Conservation (phyloP, 1,140 invertebrate species). For the Saxidomus purpurata region DNA sequence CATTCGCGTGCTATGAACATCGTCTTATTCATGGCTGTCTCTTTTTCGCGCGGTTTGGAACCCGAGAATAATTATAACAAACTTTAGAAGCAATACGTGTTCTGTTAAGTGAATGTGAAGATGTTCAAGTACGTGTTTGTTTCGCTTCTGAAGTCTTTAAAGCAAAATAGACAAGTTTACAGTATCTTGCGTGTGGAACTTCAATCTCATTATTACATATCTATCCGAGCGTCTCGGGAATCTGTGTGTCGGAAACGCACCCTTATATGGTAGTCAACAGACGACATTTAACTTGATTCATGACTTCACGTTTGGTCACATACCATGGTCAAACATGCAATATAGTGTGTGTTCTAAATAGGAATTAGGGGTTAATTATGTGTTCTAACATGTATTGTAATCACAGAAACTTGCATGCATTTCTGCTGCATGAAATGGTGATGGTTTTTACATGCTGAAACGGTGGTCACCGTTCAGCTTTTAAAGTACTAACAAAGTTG, state of each 20-base stretch:
- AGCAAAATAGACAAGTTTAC: neutral
- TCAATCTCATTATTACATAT: neutral
- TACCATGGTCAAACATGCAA: constrained; percentile 18
- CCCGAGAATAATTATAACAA: no score
- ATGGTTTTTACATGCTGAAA: neutral
- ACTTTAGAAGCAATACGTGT: no score
- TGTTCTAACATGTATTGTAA: constrained; percentile 36
- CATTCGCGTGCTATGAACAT: no score
- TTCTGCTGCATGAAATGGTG: neutral
- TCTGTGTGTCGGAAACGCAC: neutral
- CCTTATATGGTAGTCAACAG: neutral
- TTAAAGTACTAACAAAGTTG: no score
- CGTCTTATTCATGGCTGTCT: no score
- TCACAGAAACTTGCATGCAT: neutral
- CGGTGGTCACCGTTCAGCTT: no score
- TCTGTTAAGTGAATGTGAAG: no score
- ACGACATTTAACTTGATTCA: constrained; percentile 17
- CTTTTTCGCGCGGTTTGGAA: no score
- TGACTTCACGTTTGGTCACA: constrained; percentile 32
- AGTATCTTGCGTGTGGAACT: neutral
- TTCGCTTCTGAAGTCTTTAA: no score
- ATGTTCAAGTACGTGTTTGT: no score
- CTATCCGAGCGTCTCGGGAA: neutral
- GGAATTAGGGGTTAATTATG: neutral
- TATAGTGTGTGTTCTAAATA: constrained; percentile 40